phyloP scores from a whole-genome alignment of 2,797 vertebrate genomes.

The Oceanodroma leucorhoa region DNA sequence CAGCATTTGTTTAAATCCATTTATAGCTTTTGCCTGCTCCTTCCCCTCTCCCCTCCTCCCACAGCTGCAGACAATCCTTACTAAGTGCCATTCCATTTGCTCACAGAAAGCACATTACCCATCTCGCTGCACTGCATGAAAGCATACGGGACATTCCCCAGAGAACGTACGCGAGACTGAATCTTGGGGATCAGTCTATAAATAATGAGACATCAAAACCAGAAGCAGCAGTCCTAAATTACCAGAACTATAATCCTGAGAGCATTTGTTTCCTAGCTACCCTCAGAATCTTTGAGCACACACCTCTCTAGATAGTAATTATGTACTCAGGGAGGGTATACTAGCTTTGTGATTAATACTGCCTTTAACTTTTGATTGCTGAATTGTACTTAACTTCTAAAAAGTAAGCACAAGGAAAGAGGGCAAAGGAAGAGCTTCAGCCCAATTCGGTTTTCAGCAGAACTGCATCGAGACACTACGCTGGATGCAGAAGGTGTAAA shows the following conservation, averaged over 20 bases:
- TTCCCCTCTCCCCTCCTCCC: neutral
- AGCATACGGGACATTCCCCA: neutral
- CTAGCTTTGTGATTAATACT: constrained; percentile 5
- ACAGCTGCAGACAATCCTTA: neutral
- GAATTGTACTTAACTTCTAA: neutral
- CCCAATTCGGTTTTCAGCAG: neutral
- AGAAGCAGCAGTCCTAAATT: constrained; percentile 23
- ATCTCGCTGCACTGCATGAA: neutral
- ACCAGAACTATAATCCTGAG: constrained; percentile 24
- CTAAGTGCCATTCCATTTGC: neutral
- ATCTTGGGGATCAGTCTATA: neutral
- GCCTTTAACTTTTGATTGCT: constrained; percentile 30
- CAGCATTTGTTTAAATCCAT: neutral
- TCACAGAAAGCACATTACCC: neutral
- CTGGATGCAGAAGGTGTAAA: neutral
- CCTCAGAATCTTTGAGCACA: constrained; percentile 18
- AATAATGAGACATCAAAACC: constrained; percentile 16
- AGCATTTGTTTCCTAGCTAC: constrained; percentile 59
- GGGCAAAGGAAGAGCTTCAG: neutral
- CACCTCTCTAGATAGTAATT: constrained; percentile 54
- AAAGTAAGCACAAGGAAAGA: neutral
- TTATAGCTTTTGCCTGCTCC: neutral
- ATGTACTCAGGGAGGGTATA: constrained; percentile 41
- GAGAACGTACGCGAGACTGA: neutral
- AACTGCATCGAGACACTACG: neutral